These are phyloP conservation scores for Anagrus nilaparvatae DNA, from an alignment of 1,140 invertebrate species.

Conservation along the genomic window DNA sequence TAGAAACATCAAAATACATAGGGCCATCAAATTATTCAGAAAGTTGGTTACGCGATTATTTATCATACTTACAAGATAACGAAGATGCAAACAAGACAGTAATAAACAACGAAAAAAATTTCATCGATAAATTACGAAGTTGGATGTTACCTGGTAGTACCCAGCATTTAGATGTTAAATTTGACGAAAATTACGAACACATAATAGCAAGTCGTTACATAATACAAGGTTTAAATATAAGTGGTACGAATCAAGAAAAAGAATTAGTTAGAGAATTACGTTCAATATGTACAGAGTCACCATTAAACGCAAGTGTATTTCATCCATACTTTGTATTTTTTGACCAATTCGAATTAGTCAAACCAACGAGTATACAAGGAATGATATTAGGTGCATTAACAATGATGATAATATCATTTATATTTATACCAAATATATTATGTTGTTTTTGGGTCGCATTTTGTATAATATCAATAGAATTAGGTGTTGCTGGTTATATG, in stretches of 20 bases:
- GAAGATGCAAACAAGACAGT: conserved; percentile 64
- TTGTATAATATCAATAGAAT: conserved; percentile 89
- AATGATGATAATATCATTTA: conserved; percentile 93
- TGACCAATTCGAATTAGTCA: conserved; percentile 88
- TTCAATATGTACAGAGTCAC: conserved; percentile 64
- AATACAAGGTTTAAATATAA: conserved; percentile 82
- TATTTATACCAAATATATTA: conserved; percentile 90
- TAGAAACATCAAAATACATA: conserved; percentile 77
- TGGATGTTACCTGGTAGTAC: conserved; percentile 64
- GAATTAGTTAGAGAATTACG: conserved; percentile 79
- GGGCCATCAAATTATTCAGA: conserved; percentile 72
- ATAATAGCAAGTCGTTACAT: conserved; percentile 78
- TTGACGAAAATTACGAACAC: conserved; percentile 60
- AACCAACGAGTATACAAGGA: conserved; percentile 86
- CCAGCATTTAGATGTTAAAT: conserved; percentile 75
- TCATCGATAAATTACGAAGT: conserved; percentile 66
- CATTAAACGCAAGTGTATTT: conserved; percentile 80
- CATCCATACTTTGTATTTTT: conserved; percentile 94
- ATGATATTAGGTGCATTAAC: conserved; percentile 83
- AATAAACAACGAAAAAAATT: conserved; percentile 59
- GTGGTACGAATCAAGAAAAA: conserved; percentile 81
- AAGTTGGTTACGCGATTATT: conserved; percentile 81
- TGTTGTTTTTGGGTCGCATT: conserved; percentile 93
- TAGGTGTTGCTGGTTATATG: conserved; percentile 94
- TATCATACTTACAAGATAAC: conserved; percentile 65